Evolutionary conservation across 2,888 invertebrate species (phyloP).

Genomic region (Aleiodes alternator): DNA sequence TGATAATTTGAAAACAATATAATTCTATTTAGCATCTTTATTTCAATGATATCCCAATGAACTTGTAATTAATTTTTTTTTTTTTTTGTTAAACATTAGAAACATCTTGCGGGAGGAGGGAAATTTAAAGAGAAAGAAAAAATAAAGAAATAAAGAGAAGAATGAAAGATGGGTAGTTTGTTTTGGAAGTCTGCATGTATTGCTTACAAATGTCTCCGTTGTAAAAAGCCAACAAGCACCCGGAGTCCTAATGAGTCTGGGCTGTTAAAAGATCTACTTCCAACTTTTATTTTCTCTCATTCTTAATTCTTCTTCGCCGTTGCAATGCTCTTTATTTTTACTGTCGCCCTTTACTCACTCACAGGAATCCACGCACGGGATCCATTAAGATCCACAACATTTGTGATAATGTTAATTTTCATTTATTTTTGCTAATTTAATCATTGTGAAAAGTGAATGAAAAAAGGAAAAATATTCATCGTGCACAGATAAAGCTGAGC

Average conservation of each 20-base stretch:
- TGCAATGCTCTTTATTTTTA: conserved; percentile 34
- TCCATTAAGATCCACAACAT: conserved; percentile 65
- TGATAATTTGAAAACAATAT: background rate
- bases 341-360: conserved; percentile 16
- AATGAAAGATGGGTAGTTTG: conserved; percentile 44
- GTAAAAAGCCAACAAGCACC: conserved; percentile 69
- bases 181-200: conserved; percentile 70
- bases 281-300: conserved; percentile 46
- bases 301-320: conserved; percentile 9
- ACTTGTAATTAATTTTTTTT: background rate
- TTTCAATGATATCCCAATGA: background rate
- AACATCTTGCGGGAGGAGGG: conserved; percentile 2
- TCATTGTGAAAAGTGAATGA: background rate
- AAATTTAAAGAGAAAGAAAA: background rate
- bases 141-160: conserved; percentile 4
- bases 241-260: conserved; percentile 73
- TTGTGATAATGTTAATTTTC: conserved; percentile 60
- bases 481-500: no score
- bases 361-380: conserved; percentile 35
- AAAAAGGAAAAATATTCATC: conserved; percentile 1
- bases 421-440: conserved; percentile 49
- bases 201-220: conserved; percentile 75
- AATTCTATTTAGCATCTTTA: background rate
- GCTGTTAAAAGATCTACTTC: conserved; percentile 71
- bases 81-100: background rate